A percentile compares a stretch with the other conserved stretches of the same genome.
Conservation (phyloP, 2,888 invertebrate genomes). For the Monochamus alternatus region DNA sequence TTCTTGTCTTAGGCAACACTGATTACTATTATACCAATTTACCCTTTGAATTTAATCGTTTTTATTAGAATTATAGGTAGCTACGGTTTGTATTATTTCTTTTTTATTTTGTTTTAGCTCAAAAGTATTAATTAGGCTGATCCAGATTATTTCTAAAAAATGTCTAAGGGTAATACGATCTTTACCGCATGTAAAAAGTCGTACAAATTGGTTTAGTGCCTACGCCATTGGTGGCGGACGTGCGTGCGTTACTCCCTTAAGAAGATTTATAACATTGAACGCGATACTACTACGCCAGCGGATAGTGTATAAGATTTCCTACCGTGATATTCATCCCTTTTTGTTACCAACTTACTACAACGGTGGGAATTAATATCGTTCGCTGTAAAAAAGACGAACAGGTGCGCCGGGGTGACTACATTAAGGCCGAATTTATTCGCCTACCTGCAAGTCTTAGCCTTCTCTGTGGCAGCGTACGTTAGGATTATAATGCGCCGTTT, state of each 20-base stretch:
- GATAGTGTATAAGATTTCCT: constrained; percentile 45
- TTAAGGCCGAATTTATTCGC: constrained; percentile 8
- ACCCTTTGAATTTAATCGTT: too few species aligned
- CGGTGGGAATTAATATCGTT: constrained; percentile 15
- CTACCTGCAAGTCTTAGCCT: constrained; percentile 10
- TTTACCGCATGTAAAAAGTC: neutral
- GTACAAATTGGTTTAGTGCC: constrained; percentile 15
- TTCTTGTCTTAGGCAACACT: too few species aligned
- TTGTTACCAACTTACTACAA: neutral
- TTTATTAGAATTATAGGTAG: too few species aligned
- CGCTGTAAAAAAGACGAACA: constrained; percentile 7
- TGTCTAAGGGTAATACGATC: too few species aligned
- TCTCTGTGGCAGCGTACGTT: constrained; percentile 8
- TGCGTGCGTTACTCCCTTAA: constrained; percentile 48
- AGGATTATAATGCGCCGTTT: constrained; percentile 8
- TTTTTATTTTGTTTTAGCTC: too few species aligned
- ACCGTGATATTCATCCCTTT: constrained; percentile 28
- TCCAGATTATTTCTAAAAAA: too few species aligned
- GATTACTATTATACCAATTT: too few species aligned
- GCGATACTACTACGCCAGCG: constrained; percentile 46
- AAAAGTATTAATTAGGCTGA: too few species aligned
- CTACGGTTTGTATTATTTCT: too few species aligned
- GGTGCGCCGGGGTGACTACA: constrained; percentile 7
- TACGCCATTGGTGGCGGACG: constrained; percentile 23
- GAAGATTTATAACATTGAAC: constrained; percentile 50